These are phyloP conservation scores for Tauraco hartlaubi DNA, from an alignment of 2,797 vertebrate genomes.

Conservation along the genomic window DNA sequence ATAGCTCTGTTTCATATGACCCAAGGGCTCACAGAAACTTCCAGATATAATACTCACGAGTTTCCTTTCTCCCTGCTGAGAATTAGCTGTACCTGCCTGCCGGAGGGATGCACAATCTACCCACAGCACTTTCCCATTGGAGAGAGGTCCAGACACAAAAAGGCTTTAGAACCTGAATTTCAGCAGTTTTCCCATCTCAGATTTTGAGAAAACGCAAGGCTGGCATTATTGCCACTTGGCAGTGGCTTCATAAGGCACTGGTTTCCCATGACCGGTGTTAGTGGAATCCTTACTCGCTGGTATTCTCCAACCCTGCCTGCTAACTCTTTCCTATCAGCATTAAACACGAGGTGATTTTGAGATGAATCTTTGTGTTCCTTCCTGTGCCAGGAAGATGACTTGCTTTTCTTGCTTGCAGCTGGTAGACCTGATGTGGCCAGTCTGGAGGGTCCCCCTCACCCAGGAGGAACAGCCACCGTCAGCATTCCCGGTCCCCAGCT, in stretches of 20 bases:
- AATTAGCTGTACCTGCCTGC: not conserved
- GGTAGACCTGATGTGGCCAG: not conserved
- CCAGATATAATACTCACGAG: rapidly evolving
- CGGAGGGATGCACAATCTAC: not conserved
- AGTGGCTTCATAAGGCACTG: not conserved
- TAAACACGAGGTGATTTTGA: not conserved
- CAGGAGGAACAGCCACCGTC: rapidly evolving
- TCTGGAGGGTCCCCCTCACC: rapidly evolving
- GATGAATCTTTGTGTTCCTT: not conserved
- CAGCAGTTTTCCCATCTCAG: not conserved
- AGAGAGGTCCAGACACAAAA: not conserved
- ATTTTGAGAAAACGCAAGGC: not conserved
- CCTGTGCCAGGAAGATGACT: not conserved
- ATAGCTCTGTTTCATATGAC: not conserved
- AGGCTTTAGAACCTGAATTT: not conserved
- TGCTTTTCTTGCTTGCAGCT: not conserved
- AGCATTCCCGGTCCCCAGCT: not conserved
- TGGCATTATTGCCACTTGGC: not conserved
- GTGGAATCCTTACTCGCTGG: not conserved
- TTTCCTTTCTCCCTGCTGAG: not conserved
- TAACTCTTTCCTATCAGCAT: not conserved
- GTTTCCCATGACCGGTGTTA: not conserved
- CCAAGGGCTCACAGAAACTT: not conserved
- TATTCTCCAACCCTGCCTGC: not conserved
- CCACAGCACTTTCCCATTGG: not conserved